Evolutionary conservation across 2,797 vertebrate genomes (phyloP).

Genomic region (Acanthurus leucopareius): DNA sequence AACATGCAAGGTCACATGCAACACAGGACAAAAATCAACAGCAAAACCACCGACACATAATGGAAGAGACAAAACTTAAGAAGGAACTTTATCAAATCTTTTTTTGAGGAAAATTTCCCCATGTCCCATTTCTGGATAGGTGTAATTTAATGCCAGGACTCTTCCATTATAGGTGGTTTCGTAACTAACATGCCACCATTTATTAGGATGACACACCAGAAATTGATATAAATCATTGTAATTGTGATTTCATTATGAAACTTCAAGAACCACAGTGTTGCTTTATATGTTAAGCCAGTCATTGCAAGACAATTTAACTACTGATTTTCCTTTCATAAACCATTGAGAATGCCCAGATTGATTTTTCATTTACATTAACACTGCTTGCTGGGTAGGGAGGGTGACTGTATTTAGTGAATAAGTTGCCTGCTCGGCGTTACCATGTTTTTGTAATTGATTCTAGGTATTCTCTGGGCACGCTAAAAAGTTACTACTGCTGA

Average conservation of each 20-base stretch:
- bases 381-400: too few species aligned
- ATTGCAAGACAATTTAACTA: neutral
- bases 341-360: too few species aligned
- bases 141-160: constrained; percentile 16
- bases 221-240: constrained; percentile 30
- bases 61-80: constrained; percentile 33
- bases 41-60: constrained; percentile 48
- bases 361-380: too few species aligned
- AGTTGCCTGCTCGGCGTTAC: too few species aligned
- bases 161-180: constrained; percentile 49
- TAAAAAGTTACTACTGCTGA: too few species aligned
- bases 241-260: constrained; percentile 33
- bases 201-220: constrained; percentile 42
- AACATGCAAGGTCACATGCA: constrained; percentile 82
- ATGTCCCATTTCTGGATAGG: neutral
- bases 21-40: constrained; percentile 66
- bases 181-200: constrained; percentile 67
- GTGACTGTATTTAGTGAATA: too few species aligned
- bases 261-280: constrained; percentile 24
- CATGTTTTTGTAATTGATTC: too few species aligned
- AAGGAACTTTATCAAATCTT: neutral
- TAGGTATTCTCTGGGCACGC: too few species aligned
- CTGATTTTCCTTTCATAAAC: neutral
- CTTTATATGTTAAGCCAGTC: neutral
- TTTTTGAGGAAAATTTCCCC: neutral